These are phyloP conservation scores for Tylochromis polylepis DNA, from an alignment of 2,113 vertebrate species.

Conservation along the genomic window DNA sequence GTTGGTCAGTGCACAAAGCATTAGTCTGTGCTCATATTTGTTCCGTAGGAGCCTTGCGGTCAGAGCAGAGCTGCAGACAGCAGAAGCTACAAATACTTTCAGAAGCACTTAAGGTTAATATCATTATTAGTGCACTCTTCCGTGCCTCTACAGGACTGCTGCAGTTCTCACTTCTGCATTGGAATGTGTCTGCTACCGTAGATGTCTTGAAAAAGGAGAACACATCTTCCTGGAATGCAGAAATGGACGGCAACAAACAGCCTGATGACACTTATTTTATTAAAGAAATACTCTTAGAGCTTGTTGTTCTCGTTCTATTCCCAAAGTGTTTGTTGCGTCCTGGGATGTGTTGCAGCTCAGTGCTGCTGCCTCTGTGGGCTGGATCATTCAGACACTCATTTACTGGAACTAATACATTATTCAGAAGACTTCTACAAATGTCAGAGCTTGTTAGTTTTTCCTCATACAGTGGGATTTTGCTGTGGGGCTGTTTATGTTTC, in stretches of 20 bases:
- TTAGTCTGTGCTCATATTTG: conserved; percentile 39
- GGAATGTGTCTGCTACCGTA: background rate
- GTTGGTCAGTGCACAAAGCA: conserved; percentile 37
- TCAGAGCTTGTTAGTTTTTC: conserved; percentile 43
- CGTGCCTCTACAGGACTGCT: background rate
- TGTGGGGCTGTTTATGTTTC: conserved; percentile 1
- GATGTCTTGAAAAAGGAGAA: background rate
- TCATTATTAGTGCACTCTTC: conserved; percentile 31
- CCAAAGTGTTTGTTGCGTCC: background rate
- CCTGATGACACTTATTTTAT: background rate
- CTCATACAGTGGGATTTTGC: conserved; percentile 1
- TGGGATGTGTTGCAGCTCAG: background rate
- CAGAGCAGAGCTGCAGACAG: conserved; percentile 27
- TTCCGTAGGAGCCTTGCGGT: conserved; percentile 31
- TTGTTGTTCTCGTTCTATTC: background rate
- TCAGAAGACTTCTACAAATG: conserved; percentile 43
- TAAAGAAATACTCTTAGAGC: background rate
- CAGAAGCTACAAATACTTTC: conserved; percentile 20
- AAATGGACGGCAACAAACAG: background rate
- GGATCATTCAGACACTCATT: conserved; percentile 44
- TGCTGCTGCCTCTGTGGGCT: conserved; percentile 11
- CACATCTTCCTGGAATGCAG: background rate
- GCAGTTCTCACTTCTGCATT: conserved; percentile 1
- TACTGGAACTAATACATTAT: conserved; percentile 57
- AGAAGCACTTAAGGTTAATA: conserved; percentile 58